Conservation (phyloP, 2,888 invertebrate genomes). For the Lepidocyrtoides sp. region DNA sequence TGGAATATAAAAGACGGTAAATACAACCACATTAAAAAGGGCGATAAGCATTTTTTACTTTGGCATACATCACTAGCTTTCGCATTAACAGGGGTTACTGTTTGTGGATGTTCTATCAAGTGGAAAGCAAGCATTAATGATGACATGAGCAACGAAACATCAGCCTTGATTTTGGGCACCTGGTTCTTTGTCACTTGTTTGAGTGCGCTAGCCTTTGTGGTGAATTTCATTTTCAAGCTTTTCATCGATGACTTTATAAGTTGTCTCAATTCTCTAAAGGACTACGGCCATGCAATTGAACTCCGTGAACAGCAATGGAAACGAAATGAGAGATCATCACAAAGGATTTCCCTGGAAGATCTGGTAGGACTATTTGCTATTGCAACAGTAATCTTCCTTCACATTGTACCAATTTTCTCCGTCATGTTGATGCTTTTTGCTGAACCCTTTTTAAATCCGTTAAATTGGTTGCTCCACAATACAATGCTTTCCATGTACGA, state of each 20-base stretch:
- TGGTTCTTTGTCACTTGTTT: background rate
- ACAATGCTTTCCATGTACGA: no score
- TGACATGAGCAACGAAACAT: background rate
- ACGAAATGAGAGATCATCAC: background rate
- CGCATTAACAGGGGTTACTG: background rate
- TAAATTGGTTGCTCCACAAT: background rate
- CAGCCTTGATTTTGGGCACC: background rate
- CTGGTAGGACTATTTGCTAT: constrained; percentile 22
- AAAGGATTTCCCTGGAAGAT: background rate
- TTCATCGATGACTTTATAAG: constrained; percentile 13
- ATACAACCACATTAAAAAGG: background rate
- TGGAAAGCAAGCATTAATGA: background rate
- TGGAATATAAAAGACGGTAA: background rate
- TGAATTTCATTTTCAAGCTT: background rate
- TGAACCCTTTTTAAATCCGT: background rate
- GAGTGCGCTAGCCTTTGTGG: background rate
- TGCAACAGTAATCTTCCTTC: constrained; percentile 16
- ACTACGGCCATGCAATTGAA: background rate
- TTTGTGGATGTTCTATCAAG: background rate
- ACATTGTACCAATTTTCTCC: background rate
- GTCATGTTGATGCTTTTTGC: background rate
- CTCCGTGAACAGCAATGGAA: background rate
- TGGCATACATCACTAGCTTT: background rate
- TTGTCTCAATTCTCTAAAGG: background rate
- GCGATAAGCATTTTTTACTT: background rate